Conservation (phyloP, 1,140 invertebrate species). For the Solenopsis invicta region DNA sequence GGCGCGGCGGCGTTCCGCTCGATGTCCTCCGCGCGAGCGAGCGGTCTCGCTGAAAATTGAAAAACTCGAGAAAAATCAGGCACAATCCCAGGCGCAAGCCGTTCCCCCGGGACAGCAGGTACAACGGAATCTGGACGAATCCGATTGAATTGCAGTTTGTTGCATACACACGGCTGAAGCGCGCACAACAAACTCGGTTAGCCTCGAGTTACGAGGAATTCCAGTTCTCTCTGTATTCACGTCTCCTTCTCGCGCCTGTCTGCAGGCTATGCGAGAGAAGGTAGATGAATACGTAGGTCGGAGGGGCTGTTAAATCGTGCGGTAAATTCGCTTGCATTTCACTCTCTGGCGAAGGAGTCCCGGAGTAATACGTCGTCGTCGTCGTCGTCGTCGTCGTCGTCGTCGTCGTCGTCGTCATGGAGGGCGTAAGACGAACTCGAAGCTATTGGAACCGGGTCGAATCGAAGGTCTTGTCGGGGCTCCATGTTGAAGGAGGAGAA, state of each 20-base stretch:
- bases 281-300: slow-evolving; percentile 77
- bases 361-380: slow-evolving; percentile 79
- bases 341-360: slow-evolving; percentile 76
- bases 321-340: slow-evolving; percentile 82
- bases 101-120: slow-evolving; percentile 48
- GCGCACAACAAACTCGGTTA: slow-evolving; percentile 74
- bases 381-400: slow-evolving; percentile 71
- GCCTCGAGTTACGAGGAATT: slow-evolving; percentile 74
- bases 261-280: slow-evolving; percentile 65
- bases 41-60: slow-evolving; percentile 55
- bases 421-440: slow-evolving; percentile 72
- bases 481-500: slow-evolving; percentile 53
- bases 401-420: slow-evolving; percentile 74
- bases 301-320: slow-evolving; percentile 81
- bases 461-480: slow-evolving; percentile 70
- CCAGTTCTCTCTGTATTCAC: slow-evolving; percentile 62
- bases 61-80: slow-evolving; percentile 65
- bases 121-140: slow-evolving; percentile 53
- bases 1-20: slow-evolving; percentile 37
- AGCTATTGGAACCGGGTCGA: slow-evolving; percentile 81
- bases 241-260: slow-evolving; percentile 47
- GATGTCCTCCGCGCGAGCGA: slow-evolving; percentile 37
- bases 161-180: slow-evolving; percentile 59
- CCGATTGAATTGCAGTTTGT: slow-evolving; percentile 60
- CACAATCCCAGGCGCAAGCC: slow-evolving; percentile 43